Conservation (phyloP, 2,797 vertebrate species). For the Rallus crepitans region DNA sequence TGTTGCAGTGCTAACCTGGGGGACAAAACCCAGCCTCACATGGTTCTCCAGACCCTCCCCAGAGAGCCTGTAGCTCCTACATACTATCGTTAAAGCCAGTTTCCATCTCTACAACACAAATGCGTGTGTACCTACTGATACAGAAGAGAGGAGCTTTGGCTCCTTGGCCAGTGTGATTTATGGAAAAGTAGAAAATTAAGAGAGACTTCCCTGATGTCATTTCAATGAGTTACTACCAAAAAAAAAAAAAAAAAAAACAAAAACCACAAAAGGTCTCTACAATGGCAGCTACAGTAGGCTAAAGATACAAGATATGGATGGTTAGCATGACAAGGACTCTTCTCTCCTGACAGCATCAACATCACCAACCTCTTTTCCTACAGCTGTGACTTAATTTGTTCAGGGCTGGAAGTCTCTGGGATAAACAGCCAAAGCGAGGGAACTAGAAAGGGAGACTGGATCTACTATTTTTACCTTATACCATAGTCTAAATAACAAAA, state of each 20-base stretch:
- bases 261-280: neutral
- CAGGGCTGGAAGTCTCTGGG: neutral
- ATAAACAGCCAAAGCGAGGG: neutral
- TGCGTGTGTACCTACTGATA: neutral
- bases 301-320: neutral
- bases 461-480: neutral
- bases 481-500: neutral
- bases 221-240: slow-evolving; percentile 17
- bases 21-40: neutral
- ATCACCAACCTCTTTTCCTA: neutral
- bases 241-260: neutral
- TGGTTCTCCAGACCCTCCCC: neutral
- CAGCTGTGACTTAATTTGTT: neutral
- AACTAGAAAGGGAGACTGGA: neutral
- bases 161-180: slow-evolving; percentile 1
- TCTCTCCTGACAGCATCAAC: neutral
- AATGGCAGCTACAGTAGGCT: slow-evolving; percentile 7
- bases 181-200: slow-evolving; percentile 19
- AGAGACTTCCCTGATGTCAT: neutral
- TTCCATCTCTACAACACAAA: neutral
- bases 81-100: neutral
- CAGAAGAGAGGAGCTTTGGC: neutral
- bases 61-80: neutral
- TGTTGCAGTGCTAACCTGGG: neutral
- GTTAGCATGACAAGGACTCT: neutral